phyloP scores from a whole-genome alignment of 2,888 invertebrate species.

The Heliconius cydno region DNA sequence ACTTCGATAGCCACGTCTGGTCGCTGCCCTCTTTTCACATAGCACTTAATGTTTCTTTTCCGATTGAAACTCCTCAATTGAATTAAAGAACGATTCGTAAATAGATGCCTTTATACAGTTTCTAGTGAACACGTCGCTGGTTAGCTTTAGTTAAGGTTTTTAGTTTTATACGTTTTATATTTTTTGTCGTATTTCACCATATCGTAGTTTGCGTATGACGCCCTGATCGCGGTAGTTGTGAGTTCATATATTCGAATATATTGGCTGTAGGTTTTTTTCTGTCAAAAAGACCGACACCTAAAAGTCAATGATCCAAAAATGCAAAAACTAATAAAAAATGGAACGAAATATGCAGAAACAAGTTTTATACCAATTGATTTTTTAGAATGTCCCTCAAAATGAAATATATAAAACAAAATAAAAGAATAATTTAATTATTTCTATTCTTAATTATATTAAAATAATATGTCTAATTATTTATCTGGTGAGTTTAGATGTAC shows the following conservation, averaged over 20 bases:
- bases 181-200: no score
- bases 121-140: neutral
- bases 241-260: neutral
- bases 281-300: neutral
- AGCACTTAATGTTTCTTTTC: slow-evolving; percentile 60
- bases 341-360: neutral
- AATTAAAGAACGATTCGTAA: slow-evolving; percentile 32
- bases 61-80: slow-evolving; percentile 51
- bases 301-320: no score
- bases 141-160: neutral
- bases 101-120: slow-evolving; percentile 16
- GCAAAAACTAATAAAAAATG: neutral
- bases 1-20: slow-evolving; percentile 64
- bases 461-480: no score
- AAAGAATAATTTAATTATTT: neutral
- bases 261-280: neutral
- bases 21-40: slow-evolving; percentile 68
- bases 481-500: no score
- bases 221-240: neutral
- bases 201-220: no score
- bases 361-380: neutral
- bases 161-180: neutral
- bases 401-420: neutral
- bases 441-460: no score
- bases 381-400: neutral